Evolutionary conservation across 2,888 invertebrate genomes (phyloP).

Genomic region (Graphium colonna): DNA sequence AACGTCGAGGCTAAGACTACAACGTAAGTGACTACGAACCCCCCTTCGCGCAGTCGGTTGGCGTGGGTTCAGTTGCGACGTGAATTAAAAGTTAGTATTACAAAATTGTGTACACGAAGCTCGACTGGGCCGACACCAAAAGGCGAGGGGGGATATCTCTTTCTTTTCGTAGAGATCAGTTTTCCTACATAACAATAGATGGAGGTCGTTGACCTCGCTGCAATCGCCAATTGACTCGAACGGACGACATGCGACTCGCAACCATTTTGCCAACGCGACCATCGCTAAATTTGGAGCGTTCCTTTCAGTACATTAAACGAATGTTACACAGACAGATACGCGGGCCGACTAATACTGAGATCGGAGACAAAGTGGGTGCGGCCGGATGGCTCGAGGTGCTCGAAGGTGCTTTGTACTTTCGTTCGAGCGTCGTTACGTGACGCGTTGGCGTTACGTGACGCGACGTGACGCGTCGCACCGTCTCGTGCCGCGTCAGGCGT

Average conservation of each 20-base stretch:
- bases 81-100: too few species aligned
- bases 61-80: conserved; percentile 13
- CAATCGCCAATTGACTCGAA: too few species aligned
- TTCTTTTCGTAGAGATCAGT: too few species aligned
- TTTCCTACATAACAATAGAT: too few species aligned
- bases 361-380: background rate
- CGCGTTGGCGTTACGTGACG: background rate
- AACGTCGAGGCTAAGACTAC: conserved; percentile 52
- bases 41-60: conserved; percentile 7
- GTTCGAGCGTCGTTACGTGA: background rate
- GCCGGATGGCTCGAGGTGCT: background rate
- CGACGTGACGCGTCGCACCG: background rate
- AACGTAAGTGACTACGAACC: conserved; percentile 43
- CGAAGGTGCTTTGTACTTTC: background rate
- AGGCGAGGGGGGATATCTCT: too few species aligned
- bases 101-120: too few species aligned
- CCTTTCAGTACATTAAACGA: too few species aligned
- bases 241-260: too few species aligned
- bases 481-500: background rate
- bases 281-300: too few species aligned
- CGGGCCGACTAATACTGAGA: background rate
- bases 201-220: too few species aligned
- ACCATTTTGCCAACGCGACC: too few species aligned
- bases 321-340: background rate
- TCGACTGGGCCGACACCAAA: too few species aligned